phyloP scores from a whole-genome alignment of 2,797 vertebrate genomes.

The Microctenopoma lineatum region DNA sequence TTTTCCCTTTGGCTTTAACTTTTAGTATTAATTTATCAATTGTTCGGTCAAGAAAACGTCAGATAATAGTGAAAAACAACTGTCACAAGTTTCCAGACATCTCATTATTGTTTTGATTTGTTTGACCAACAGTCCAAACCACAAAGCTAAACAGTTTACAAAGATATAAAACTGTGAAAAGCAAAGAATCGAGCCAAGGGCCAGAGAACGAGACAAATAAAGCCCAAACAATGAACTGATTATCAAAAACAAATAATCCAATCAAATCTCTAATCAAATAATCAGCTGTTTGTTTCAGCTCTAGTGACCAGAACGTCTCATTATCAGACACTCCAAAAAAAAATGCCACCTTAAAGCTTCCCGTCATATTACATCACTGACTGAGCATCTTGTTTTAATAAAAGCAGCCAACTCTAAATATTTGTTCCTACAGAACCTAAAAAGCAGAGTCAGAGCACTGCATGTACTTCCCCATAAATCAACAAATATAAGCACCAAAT shows the following conservation, averaged over 20 bases:
- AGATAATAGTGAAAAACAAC: background rate
- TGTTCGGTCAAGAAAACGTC: background rate
- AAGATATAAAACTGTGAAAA: slow-evolving; percentile 9
- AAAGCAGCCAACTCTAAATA: slow-evolving; percentile 39
- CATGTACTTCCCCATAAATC: slow-evolving; percentile 45
- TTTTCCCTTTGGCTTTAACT: background rate
- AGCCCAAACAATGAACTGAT: background rate
- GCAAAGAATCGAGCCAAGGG: slow-evolving; percentile 11
- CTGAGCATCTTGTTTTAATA: slow-evolving; percentile 19
- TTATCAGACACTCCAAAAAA: slow-evolving; percentile 5
- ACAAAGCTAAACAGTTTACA: slow-evolving; percentile 3
- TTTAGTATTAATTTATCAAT: background rate
- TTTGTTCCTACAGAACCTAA: slow-evolving; percentile 45
- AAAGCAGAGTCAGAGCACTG: slow-evolving; percentile 15
- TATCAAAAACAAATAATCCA: background rate
- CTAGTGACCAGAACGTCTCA: slow-evolving; percentile 13
- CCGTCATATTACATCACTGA: slow-evolving; percentile 1
- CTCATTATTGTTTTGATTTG: background rate
- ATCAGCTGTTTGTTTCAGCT: slow-evolving; percentile 13
- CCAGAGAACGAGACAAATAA: background rate
- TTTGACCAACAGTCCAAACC: slow-evolving; percentile 12
- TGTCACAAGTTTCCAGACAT: background rate
- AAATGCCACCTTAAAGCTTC: slow-evolving; percentile 8
- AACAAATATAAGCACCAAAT: slow-evolving; percentile 59
- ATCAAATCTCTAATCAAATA: background rate